Evolutionary conservation across 37 sponge, comb jelly and placozoan species (phyloP).

Genomic region (Haliclona indistincta): DNA sequence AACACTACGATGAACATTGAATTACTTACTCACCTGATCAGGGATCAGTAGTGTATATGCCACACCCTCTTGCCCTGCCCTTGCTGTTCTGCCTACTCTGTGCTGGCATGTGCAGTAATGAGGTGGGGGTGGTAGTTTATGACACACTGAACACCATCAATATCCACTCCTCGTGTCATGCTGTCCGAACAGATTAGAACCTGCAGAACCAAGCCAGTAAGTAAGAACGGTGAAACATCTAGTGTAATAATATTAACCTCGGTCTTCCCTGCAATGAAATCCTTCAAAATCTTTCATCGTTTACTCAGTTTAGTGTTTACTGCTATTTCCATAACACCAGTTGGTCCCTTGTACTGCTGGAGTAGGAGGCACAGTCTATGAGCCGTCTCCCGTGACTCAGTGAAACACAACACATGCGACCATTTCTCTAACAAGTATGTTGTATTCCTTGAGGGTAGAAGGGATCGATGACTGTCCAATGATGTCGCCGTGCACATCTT

Average conservation of each 20-base stretch:
- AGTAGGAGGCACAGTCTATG: conserved; percentile 60
- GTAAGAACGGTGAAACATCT: not conserved
- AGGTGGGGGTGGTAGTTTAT: conserved; percentile 74
- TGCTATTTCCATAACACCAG: conserved; percentile 75
- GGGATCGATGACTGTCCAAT: conserved; percentile 16
- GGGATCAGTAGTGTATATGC: conserved; percentile 59
- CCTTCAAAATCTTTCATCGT: conserved; percentile 46
- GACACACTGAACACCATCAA: conserved; percentile 68
- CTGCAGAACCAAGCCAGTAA: conserved; percentile 24
- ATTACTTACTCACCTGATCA: too few relatives aligned
- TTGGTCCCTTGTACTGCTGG: conserved; percentile 27
- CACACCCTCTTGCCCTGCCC: conserved; percentile 78
- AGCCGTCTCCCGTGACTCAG: conserved; percentile 76
- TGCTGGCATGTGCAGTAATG: conserved; percentile 72
- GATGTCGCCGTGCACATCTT: not conserved
- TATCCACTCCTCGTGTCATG: conserved; percentile 97
- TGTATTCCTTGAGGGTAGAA: conserved; percentile 44
- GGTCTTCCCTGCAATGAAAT: conserved; percentile 56
- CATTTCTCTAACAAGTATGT: conserved; percentile 19
- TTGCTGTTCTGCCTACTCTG: conserved; percentile 85
- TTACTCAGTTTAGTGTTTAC: conserved; percentile 41
- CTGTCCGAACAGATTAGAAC: conserved; percentile 89
- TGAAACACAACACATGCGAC: conserved; percentile 87
- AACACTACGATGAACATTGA: too few relatives aligned
- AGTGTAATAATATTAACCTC: conserved; percentile 32